Evolutionary conservation across 2,797 vertebrate genomes (phyloP).

Genomic region (Melopsittacus undulatus): DNA sequence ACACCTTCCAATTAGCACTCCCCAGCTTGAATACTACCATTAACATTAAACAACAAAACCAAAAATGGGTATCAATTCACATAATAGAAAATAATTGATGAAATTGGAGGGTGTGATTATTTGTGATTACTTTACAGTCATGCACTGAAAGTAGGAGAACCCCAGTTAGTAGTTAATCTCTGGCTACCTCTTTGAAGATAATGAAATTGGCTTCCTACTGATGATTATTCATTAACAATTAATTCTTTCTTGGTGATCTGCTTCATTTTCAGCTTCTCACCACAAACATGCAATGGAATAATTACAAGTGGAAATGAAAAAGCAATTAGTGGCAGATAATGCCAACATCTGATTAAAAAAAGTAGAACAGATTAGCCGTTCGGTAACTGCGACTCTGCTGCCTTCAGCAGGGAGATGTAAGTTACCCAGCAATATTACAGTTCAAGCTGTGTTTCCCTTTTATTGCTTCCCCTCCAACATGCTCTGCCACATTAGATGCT

Average conservation of each 20-base stretch:
- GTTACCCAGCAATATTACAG: constrained; percentile 55
- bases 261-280: constrained; percentile 85
- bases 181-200: constrained; percentile 86
- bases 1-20: constrained; percentile 88
- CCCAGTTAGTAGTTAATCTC: constrained; percentile 78
- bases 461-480: constrained; percentile 56
- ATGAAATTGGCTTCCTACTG: constrained; percentile 88
- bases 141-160: constrained; percentile 75
- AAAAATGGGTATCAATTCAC: constrained; percentile 80
- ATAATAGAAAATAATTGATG: constrained; percentile 86
- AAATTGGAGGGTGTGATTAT: constrained; percentile 84
- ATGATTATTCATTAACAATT: constrained; percentile 90
- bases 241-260: constrained; percentile 84
- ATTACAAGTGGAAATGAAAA: constrained; percentile 85
- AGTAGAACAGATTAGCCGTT: constrained; percentile 78
- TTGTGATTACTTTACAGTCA: constrained; percentile 83
- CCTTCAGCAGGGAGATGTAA: constrained; percentile 68
- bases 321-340: constrained; percentile 85
- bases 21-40: constrained; percentile 77
- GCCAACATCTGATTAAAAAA: constrained; percentile 83
- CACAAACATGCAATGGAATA: constrained; percentile 83
- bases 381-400: constrained; percentile 51
- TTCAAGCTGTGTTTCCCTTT: constrained; percentile 69
- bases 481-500: constrained; percentile 37
- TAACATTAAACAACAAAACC: constrained; percentile 82